phyloP scores from a whole-genome alignment of 2,113 vertebrate species.

The Chaetodon auriga region DNA sequence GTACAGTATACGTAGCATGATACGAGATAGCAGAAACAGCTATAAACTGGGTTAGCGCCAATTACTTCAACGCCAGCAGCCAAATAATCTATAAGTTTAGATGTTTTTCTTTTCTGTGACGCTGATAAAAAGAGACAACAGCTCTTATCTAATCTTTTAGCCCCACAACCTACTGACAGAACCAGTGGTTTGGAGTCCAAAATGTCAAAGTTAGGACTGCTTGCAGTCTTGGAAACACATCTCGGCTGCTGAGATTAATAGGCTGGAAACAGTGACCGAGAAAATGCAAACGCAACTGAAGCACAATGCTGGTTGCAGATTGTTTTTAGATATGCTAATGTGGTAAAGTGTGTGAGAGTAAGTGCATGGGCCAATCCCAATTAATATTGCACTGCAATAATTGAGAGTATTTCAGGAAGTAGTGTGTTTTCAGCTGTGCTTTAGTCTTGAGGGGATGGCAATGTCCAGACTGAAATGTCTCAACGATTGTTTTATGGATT shows the following conservation, averaged over 20 bases:
- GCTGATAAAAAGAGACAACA: constrained; percentile 52
- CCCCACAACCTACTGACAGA: constrained; percentile 35
- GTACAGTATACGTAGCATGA: constrained; percentile 42
- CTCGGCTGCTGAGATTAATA: constrained; percentile 22
- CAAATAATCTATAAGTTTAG: constrained; percentile 59
- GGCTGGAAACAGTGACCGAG: not conserved
- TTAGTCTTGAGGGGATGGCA: not conserved
- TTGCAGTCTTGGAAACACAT: constrained; percentile 13
- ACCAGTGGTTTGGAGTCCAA: constrained; percentile 39
- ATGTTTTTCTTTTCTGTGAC: constrained; percentile 45
- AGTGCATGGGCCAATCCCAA: not conserved
- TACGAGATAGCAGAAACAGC: constrained; percentile 28
- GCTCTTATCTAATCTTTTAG: constrained; percentile 58
- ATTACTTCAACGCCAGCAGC: constrained; percentile 65
- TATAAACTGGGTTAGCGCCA: constrained; percentile 63
- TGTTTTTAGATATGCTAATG: not conserved
- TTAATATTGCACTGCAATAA: not conserved
- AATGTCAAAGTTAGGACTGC: constrained; percentile 41
- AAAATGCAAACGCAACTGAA: constrained; percentile 4
- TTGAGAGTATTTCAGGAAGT: not conserved
- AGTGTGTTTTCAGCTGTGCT: constrained; percentile 12
- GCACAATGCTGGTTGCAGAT: not conserved
- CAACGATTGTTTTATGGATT: not conserved
- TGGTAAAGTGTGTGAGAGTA: not conserved
- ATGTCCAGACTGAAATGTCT: constrained; percentile 10